Base-by-base conservation (phyloP, 2,888 invertebrate genomes). In the Folsomia candida region DNA sequence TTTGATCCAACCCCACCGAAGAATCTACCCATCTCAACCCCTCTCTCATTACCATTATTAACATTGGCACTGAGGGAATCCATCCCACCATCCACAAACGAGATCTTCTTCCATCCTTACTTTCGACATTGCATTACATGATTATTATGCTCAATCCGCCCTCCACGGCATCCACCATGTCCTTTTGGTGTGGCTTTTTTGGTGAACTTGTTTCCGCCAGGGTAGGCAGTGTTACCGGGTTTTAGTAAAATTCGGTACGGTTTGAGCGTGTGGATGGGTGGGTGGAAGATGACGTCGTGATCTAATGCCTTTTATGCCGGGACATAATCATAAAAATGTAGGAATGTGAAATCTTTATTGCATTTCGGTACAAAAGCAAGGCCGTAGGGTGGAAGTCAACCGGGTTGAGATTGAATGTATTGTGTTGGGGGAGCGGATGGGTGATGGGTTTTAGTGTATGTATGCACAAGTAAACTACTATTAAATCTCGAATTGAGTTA, bases 291-390 rank as follows among this genome's bases (percentile, higher is more conserved):
- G 28, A 26, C 9, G 47, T 47, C 18, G 47, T 47, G 47, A 47
- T 47, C 9, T 47, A 47, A 47, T 47, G 47, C 59, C 18, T 6
- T 4, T 59, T 9, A 59, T 26, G 22, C 2, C 26, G 25, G 26
- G 22, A 26, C 18, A 62, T 62, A 62, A 62, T 62, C 62, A 37
- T 62, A 62, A 62, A 62, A 62, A 28, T 29, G 26, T 27, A 18
- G 62, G 28, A 62, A 62, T 62, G 62, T 62, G 62, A 62, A 37
- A 62, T 62, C 62, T 62, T 62, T 62, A 62, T 62, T 62, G 62
- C 62, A 62, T n/a, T 62, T 62, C 27, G 14, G 62, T 62, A 37
- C 62, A 62, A 29, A 62, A 26, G 18, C 27, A 59, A 25, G 59
- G 59, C 59, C 59, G 59, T 59, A 24, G 59, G 22, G 9, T 47